Conservation (phyloP, 1,140 invertebrate genomes). For the Meloidogyne hapla region DNA sequence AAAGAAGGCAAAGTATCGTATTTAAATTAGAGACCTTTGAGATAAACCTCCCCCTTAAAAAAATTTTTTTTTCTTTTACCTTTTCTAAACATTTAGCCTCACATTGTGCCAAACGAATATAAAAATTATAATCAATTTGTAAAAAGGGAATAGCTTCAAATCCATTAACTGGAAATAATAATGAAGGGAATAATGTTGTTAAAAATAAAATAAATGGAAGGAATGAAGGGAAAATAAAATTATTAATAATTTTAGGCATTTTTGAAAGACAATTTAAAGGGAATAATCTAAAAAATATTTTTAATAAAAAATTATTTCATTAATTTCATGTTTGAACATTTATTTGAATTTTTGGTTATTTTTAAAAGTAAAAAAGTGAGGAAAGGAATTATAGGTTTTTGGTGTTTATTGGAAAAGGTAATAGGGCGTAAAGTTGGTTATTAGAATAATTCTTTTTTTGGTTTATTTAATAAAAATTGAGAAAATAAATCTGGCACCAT, state of each 20-base stretch:
- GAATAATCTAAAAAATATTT: background rate
- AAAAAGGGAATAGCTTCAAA: constrained; percentile 50
- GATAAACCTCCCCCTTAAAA: background rate
- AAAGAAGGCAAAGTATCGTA: background rate
- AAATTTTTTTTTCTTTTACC: constrained; percentile 22
- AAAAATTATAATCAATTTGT: constrained; percentile 46
- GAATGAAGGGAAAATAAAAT: background rate
- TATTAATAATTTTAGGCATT: no score
- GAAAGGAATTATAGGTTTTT: no score
- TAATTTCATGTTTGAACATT: no score
- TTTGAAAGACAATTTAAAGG: background rate
- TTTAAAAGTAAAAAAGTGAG: no score
- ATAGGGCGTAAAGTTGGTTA: background rate
- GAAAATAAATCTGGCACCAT: no score
- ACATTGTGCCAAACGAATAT: constrained; percentile 45
- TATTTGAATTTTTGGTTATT: no score
- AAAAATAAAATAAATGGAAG: constrained; percentile 12
- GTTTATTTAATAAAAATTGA: no score
- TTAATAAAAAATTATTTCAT: no score
- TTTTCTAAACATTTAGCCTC: constrained; percentile 49
- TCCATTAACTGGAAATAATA: background rate
- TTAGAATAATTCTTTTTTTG: no score
- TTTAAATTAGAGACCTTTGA: no score
- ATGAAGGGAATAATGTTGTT: background rate
- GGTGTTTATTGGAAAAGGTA: background rate